Evolutionary conservation across 2,113 vertebrate species (phyloP).

Genomic region (Tringa solitaria): DNA sequence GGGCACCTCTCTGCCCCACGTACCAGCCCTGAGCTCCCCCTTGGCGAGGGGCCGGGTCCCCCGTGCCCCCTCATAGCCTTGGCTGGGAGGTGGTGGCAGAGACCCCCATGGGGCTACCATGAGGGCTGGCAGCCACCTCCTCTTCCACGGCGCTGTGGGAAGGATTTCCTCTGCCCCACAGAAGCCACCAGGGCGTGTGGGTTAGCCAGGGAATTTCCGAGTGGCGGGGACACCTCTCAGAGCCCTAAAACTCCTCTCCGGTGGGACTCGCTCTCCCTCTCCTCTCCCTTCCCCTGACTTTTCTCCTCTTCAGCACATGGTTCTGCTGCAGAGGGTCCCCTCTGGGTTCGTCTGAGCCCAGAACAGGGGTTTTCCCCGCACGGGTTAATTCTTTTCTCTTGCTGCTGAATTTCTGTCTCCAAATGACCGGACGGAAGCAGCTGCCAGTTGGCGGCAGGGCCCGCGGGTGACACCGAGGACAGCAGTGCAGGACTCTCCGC

Average conservation of each 20-base stretch:
- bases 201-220: background rate
- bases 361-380: background rate
- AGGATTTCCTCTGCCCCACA: background rate
- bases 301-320: background rate
- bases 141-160: fast-evolving
- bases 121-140: background rate
- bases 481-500: background rate
- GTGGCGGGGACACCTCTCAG: background rate
- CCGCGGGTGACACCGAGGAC: background rate
- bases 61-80: background rate
- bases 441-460: background rate
- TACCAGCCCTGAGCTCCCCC: background rate
- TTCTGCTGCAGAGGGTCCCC: background rate
- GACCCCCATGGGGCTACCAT: fast-evolving
- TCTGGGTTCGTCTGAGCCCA: background rate
- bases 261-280: background rate
- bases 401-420: constrained; percentile 27
- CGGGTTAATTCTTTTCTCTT: background rate
- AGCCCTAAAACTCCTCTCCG: background rate
- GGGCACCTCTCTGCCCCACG: background rate
- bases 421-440: background rate
- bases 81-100: background rate
- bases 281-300: background rate
- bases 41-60: fast-evolving
- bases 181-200: fast-evolving